Percentiles rank a stretch among this genome's conserved stretches.
These are phyloP conservation scores for Poeciliopsis presidionis DNA, from an alignment of 2,797 vertebrate genomes.

Conservation along the genomic window DNA sequence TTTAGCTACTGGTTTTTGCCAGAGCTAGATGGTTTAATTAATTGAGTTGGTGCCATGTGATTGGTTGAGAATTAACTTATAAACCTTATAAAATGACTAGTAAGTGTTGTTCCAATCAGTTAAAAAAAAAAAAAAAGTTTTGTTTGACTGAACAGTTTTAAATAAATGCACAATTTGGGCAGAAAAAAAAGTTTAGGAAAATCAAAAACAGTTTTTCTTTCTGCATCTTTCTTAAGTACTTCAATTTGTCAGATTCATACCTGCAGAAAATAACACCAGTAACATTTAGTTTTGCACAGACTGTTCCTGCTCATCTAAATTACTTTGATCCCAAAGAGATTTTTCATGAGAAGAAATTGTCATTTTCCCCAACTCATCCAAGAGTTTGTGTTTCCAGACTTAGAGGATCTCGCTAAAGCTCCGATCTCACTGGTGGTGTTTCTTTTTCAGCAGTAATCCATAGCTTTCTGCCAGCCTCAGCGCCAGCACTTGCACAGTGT, in stretches of 20 bases:
- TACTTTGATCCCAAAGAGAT: neutral
- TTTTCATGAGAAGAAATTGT: conserved; percentile 2
- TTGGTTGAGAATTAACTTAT: neutral
- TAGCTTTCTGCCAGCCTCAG: conserved; percentile 34
- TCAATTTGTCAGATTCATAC: neutral
- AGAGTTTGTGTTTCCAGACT: conserved; percentile 33
- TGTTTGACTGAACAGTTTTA: neutral
- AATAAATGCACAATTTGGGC: neutral
- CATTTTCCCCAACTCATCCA: conserved; percentile 16
- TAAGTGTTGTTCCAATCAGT: neutral
- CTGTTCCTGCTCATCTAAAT: conserved; percentile 15
- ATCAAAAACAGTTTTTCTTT: neutral
- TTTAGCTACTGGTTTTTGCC: neutral
- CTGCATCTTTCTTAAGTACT: conserved; percentile 4
- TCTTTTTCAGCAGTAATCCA: conserved; percentile 40
- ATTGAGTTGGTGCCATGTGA: neutral
- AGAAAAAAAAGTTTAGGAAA: too few species aligned
- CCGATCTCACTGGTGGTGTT: conserved; percentile 30
- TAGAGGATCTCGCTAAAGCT: conserved; percentile 37
- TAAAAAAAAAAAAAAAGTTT: neutral
- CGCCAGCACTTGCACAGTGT: conserved; percentile 44
- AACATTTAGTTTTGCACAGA: conserved; percentile 10
- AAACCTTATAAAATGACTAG: neutral
- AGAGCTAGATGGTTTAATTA: neutral
- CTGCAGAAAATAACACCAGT: neutral